Base-by-base conservation (phyloP, 92 coral and sea anemone genomes). In the Phenganax subtilis region DNA sequence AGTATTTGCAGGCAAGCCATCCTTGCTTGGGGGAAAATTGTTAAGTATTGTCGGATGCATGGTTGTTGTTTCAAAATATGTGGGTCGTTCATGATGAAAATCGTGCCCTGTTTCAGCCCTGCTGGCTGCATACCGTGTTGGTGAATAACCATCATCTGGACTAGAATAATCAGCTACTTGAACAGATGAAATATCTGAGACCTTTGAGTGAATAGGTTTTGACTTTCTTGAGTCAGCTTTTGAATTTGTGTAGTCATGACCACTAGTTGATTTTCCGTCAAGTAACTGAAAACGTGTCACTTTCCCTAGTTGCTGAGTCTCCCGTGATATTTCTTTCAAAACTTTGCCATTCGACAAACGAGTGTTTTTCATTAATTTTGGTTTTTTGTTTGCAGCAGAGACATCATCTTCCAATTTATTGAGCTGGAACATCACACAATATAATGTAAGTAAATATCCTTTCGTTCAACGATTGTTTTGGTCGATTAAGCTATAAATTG, bases 331-430 rank as follows among this genome's bases (percentile, higher is more conserved):
- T 54, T 79, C 83, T 51, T 79, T 63, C 10, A 79, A 65, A 51
- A 79, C 83, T n/a, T 67, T 67, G 17, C 83, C 83, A 63, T 47
- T 37, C 0, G 31, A 57, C 12, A 55, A 76, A 59, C 56, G 67
- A 47, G 63, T 52, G 58, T 65, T 79, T 79, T 64, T 79, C 3
- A 64, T 62, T 8, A 12, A 25, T 65, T 63, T 88, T 31, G 89
- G 89, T 37, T 90, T 77, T 25, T 90, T 97, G 61, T 94, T 97
- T 57, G 92, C 97, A 63, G 83, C 83, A 6, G 17, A 60, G 2
- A 79, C 68, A 12, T 79, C 69, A 51, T 60, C 74, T 53, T 79
- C 83, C 8, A 79, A 61, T 54, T 52, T 79, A 51, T 53, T 79
- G 20, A 79, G 75, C 83, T 79, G 27, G 3, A 60, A 28, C 53